Conservation (phyloP, 2,888 invertebrate genomes). For the Craniophora ligustri region DNA sequence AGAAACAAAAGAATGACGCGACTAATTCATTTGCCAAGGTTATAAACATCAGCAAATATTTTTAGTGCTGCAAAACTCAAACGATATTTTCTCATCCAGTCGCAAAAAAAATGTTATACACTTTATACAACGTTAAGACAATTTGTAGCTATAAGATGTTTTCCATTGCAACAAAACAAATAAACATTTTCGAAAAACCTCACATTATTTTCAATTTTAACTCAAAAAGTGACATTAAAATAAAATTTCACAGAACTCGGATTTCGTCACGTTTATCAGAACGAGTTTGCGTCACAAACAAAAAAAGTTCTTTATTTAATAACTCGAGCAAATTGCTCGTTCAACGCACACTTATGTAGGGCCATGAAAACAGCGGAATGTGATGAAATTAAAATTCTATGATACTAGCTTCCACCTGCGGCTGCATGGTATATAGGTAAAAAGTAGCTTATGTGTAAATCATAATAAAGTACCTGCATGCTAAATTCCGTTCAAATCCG, state of each 20-base stretch:
- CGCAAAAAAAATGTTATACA: too few relatives aligned
- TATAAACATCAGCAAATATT: too few relatives aligned
- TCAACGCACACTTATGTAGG: slow-evolving; percentile 52
- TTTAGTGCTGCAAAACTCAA: too few relatives aligned
- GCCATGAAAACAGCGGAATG: slow-evolving; percentile 36
- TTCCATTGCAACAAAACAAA: slow-evolving; percentile 10
- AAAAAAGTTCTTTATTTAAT: slow-evolving; percentile 61
- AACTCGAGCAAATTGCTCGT: slow-evolving; percentile 57
- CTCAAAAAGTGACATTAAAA: slow-evolving; percentile 47
- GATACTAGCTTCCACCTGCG: too few relatives aligned
- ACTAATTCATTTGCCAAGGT: too few relatives aligned
- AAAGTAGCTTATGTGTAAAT: too few relatives aligned
- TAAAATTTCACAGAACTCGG: slow-evolving; percentile 36
- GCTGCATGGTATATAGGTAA: too few relatives aligned
- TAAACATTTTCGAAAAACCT: slow-evolving; percentile 4
- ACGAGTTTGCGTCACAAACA: slow-evolving; percentile 53
- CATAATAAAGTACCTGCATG: too few relatives aligned
- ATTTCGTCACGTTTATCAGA: slow-evolving; percentile 52
- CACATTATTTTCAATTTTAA: slow-evolving; percentile 35
- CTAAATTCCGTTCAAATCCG: too few relatives aligned
- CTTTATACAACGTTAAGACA: background rate
- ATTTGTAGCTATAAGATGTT: too few relatives aligned
- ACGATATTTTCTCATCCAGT: too few relatives aligned
- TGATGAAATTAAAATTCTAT: slow-evolving; percentile 8
- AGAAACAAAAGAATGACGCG: too few relatives aligned